Conservation (phyloP, 2,797 vertebrate species). For the Danio aesculapii region DNA sequence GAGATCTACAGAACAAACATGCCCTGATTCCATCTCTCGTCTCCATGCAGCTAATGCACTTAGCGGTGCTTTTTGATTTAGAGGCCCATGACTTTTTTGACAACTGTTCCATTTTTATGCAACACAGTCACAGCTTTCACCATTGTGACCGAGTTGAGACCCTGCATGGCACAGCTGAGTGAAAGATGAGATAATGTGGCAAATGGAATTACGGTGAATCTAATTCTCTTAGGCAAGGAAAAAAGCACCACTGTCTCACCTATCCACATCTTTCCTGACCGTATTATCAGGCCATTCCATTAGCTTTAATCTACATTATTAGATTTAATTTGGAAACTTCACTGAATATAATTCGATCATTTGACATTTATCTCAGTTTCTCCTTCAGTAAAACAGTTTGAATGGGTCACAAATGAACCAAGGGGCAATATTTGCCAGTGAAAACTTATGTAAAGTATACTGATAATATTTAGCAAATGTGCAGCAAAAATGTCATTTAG, state of each 20-base stretch:
- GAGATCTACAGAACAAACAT: conserved; percentile 49
- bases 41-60: conserved; percentile 40
- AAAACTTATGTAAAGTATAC: background rate
- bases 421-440: background rate
- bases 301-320: conserved; percentile 51
- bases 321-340: conserved; percentile 55
- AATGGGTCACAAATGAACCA: background rate
- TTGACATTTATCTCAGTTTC: conserved; percentile 10
- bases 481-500: too few relatives aligned
- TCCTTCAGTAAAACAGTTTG: conserved; percentile 21
- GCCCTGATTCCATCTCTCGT: conserved; percentile 52
- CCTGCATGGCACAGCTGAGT: conserved; percentile 27
- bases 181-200: conserved; percentile 58
- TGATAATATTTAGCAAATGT: too few relatives aligned
- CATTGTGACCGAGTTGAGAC: conserved; percentile 20
- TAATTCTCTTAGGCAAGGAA: conserved; percentile 48
- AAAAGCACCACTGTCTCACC: conserved; percentile 42
- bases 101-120: conserved; percentile 48
- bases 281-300: conserved; percentile 47
- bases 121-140: conserved; percentile 51
- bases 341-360: conserved; percentile 49
- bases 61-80: conserved; percentile 48
- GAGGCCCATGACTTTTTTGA: conserved; percentile 36
- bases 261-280: conserved; percentile 5
- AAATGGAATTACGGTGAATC: conserved; percentile 52